Evolutionary conservation across 53 echinoderm and acorn worm genomes (phyloP).

Genomic region (Astropecten irregularis): DNA sequence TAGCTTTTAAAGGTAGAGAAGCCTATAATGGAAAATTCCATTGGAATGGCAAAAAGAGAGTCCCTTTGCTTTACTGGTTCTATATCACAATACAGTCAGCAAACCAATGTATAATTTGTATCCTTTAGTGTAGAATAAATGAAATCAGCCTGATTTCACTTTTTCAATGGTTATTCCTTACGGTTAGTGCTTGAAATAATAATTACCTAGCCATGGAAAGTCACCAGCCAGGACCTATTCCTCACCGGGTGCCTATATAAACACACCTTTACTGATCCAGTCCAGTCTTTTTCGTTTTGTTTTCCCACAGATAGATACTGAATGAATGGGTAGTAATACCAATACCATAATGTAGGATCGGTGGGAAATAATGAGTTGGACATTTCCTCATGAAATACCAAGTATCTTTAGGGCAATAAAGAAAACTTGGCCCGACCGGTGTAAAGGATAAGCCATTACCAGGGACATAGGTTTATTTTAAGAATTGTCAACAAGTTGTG

Average conservation of each 20-base stretch:
- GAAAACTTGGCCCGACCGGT: too few relatives aligned
- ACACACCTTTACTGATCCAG: not conserved
- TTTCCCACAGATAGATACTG: constrained; percentile 50
- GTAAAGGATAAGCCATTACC: too few relatives aligned
- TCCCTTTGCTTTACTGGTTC: not conserved
- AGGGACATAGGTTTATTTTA: too few relatives aligned
- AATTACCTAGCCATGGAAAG: constrained; percentile 30
- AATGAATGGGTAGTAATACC: too few relatives aligned
- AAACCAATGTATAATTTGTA: not conserved
- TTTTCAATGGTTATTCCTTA: not conserved
- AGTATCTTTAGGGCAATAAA: too few relatives aligned
- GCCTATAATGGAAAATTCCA: constrained; percentile 32
- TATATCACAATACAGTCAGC: not conserved
- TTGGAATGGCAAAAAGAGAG: constrained; percentile 12
- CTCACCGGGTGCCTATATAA: not conserved
- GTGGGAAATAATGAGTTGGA: too few relatives aligned
- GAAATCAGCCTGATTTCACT: not conserved
- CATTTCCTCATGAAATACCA: too few relatives aligned
- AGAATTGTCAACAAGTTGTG: too few relatives aligned
- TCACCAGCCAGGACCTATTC: not conserved
- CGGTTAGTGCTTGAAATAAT: constrained; percentile 14
- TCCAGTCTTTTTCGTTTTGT: not conserved
- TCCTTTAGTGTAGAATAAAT: not conserved
- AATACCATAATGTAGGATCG: too few relatives aligned
- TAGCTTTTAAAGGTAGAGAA: too few relatives aligned